phyloP scores from a whole-genome alignment of 2,888 invertebrate species.

The Sarcophaga rosellei region DNA sequence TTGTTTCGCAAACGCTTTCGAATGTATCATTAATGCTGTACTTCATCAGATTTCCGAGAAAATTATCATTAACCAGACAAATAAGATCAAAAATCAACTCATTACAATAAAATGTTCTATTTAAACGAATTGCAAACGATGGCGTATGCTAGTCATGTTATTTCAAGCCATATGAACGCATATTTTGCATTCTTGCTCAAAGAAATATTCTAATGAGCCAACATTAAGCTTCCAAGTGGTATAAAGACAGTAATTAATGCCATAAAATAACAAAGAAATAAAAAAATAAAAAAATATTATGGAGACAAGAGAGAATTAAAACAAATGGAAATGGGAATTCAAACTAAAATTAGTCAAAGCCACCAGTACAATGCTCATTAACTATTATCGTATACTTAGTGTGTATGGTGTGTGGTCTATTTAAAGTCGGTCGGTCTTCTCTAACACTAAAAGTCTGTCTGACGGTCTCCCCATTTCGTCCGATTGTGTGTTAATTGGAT shows the following conservation, averaged over 20 bases:
- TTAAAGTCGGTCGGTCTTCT: conserved; percentile 34
- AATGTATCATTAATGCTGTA: too few species aligned
- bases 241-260: not conserved
- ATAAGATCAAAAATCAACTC: too few species aligned
- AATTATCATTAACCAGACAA: too few species aligned
- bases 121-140: too few species aligned
- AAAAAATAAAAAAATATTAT: not conserved
- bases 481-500: conserved; percentile 65
- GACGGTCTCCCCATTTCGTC: conserved; percentile 14
- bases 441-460: conserved; percentile 1
- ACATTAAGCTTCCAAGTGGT: not conserved
- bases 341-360: not conserved
- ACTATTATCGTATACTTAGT: not conserved
- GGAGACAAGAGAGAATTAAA: too few species aligned
- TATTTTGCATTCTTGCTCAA: not conserved
- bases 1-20: too few species aligned
- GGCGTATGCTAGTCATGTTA: too few species aligned
- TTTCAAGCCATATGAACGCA: too few species aligned
- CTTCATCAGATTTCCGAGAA: too few species aligned
- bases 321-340: not conserved
- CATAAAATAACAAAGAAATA: not conserved
- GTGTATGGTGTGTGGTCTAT: conserved; percentile 51
- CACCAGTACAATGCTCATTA: not conserved
- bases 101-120: too few species aligned
- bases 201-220: not conserved